phyloP scores from a whole-genome alignment of 2,797 vertebrate genomes.

The Sylvia borin region DNA sequence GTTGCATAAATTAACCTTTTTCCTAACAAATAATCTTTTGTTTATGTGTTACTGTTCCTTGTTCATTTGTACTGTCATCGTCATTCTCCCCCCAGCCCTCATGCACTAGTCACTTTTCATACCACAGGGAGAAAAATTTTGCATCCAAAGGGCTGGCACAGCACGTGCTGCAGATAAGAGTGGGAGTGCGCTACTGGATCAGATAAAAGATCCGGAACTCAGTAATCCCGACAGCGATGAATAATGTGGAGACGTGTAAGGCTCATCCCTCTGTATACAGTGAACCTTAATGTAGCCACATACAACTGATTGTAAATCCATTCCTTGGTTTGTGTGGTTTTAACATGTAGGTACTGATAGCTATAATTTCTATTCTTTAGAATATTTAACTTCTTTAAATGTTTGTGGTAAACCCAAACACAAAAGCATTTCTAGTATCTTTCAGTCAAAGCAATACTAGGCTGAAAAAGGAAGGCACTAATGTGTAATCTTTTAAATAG shows the following conservation, averaged over 20 bases:
- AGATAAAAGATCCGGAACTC: neutral
- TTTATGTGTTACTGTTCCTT: conserved; percentile 39
- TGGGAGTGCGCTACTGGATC: neutral
- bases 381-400: neutral
- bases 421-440: neutral
- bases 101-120: neutral
- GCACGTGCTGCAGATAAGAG: neutral
- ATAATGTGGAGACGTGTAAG: neutral
- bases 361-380: neutral
- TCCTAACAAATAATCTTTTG: conserved; percentile 51
- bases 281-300: neutral
- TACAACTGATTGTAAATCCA: neutral
- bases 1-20: conserved; percentile 60
- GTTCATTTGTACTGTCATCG: conserved; percentile 15
- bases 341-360: neutral
- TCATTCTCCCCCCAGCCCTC: neutral
- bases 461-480: neutral
- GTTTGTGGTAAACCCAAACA: neutral
- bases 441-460: neutral
- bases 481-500: neutral
- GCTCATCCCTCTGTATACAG: neutral
- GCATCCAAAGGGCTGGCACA: neutral
- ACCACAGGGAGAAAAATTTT: neutral
- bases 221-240: neutral
- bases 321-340: neutral